Evolutionary conservation across 2,797 vertebrate genomes (phyloP).

Genomic region (Falco novaeseelandiae): DNA sequence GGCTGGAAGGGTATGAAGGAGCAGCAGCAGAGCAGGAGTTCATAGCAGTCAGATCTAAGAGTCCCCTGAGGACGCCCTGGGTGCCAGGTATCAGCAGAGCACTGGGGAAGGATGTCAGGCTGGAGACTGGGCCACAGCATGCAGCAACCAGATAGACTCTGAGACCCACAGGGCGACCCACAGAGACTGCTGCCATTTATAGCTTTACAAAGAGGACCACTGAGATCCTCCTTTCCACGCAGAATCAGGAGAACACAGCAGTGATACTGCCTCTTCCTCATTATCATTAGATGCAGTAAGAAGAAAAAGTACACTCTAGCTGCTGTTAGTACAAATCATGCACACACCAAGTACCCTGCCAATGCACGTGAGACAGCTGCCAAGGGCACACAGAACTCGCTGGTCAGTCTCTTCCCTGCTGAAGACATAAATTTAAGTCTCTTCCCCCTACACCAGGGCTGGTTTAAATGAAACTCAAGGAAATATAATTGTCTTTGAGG

Average conservation of each 20-base stretch:
- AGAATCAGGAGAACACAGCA: neutral
- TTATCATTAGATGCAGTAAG: neutral
- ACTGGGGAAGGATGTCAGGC: neutral
- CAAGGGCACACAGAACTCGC: accelerated
- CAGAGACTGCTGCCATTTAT: neutral
- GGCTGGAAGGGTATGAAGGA: neutral
- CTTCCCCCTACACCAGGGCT: neutral
- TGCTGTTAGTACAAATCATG: neutral
- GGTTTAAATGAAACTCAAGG: neutral
- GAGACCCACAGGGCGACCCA: neutral
- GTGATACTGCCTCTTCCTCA: neutral
- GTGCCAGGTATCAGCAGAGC: neutral
- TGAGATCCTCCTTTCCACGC: neutral
- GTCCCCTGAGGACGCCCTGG: neutral
- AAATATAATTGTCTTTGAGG: neutral
- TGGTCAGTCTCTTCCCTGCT: neutral
- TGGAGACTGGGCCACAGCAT: neutral
- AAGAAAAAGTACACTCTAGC: neutral
- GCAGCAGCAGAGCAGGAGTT: neutral
- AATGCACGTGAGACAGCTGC: neutral
- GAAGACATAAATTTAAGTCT: neutral
- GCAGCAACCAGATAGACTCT: neutral
- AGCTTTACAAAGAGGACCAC: neutral
- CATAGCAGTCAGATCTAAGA: neutral
- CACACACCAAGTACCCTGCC: neutral